These are phyloP conservation scores for Aphodius granarius DNA, from an alignment of 2,888 invertebrate species.

Conservation along the genomic window DNA sequence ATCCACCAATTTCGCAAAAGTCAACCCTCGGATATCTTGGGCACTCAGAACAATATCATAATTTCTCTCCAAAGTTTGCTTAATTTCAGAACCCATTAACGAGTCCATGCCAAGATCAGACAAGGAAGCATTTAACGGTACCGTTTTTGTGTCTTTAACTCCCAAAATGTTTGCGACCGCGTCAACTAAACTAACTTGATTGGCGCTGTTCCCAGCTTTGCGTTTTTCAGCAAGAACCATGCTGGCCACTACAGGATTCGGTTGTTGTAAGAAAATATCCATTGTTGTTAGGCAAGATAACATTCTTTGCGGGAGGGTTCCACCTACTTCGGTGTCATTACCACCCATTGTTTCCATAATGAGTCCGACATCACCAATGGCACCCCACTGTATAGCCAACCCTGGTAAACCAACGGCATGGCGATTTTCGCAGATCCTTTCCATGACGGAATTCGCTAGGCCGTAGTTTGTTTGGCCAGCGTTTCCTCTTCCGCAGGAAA, in stretches of 20 bases:
- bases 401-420: conserved; percentile 84
- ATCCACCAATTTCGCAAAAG: conserved; percentile 73
- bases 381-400: conserved; percentile 96
- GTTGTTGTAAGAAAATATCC: conserved; percentile 88
- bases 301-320: conserved; percentile 95
- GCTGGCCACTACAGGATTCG: conserved; percentile 77
- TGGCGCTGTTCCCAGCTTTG: conserved; percentile 60
- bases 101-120: conserved; percentile 98
- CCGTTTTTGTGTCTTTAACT: conserved; percentile 81
- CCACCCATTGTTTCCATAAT: conserved; percentile 86
- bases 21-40: conserved; percentile 86
- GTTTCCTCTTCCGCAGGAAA: conserved; percentile 86
- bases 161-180: conserved; percentile 88
- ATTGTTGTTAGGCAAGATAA: conserved; percentile 88
- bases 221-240: conserved; percentile 89
- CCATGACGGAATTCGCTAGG: conserved; percentile 96
- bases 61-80: conserved; percentile 90
- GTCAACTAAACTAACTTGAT: conserved; percentile 68
- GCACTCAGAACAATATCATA: conserved; percentile 89
- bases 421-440: conserved; percentile 87
- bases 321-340: conserved; percentile 91
- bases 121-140: conserved; percentile 75
- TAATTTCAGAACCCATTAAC: conserved; percentile 98
- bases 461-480: conserved; percentile 97
- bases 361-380: conserved; percentile 96